Conservation (phyloP, 2,113 vertebrate species). For the Lichenostomus cassidix region DNA sequence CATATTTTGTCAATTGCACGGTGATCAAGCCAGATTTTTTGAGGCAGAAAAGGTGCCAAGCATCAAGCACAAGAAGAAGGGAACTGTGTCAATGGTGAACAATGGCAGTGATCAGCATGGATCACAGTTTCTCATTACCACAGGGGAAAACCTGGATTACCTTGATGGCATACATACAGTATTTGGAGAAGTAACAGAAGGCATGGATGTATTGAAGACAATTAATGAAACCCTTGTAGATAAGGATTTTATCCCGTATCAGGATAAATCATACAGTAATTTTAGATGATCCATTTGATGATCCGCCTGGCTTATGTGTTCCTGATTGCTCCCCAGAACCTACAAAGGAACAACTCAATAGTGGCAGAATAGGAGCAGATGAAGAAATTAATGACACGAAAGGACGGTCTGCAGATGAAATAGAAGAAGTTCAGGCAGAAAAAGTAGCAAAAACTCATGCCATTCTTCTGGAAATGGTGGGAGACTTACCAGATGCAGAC, state of each 20-base stretch:
- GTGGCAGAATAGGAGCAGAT: constrained; percentile 93
- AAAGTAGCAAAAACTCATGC: constrained; percentile 94
- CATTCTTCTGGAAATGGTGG: constrained; percentile 96
- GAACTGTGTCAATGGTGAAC: constrained; percentile 95
- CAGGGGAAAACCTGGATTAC: constrained; percentile 90
- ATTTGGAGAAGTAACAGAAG: constrained; percentile 94
- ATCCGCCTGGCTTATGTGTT: constrained; percentile 84
- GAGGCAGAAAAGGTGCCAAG: constrained; percentile 89
- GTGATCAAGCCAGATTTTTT: constrained; percentile 92
- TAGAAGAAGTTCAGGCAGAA: constrained; percentile 90
- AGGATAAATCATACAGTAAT: constrained; percentile 96
- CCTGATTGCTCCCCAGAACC: constrained; percentile 93
- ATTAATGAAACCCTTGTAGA: constrained; percentile 95
- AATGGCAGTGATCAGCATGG: constrained; percentile 90
- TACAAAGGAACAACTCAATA: constrained; percentile 90
- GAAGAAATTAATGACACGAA: constrained; percentile 88
- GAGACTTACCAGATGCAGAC: constrained; percentile 92
- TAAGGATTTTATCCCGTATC: constrained; percentile 75
- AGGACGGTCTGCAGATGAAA: constrained; percentile 83
- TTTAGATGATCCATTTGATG: constrained; percentile 93
- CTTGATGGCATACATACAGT: constrained; percentile 92
- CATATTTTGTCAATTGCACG: constrained; percentile 83
- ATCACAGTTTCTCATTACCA: constrained; percentile 96
- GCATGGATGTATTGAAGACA: constrained; percentile 88
- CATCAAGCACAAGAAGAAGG: constrained; percentile 94